Conservation (phyloP, 35 echinoderm and acorn worm genomes). For the Holothuria glaberrima region DNA sequence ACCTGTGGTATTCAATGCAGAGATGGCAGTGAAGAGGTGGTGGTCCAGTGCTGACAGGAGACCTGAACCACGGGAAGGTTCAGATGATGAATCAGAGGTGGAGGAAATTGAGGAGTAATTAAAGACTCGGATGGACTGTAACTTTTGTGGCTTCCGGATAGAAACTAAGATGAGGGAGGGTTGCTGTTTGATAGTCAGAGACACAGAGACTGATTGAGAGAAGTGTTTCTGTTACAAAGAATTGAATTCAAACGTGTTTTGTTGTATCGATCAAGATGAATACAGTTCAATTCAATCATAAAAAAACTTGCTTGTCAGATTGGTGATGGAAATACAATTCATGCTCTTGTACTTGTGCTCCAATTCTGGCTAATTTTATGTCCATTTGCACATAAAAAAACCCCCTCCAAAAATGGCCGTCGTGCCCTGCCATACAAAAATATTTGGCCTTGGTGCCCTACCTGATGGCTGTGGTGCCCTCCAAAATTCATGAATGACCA, state of each 20-base stretch:
- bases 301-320: conserved; percentile 4
- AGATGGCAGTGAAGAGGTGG: conserved; percentile 53
- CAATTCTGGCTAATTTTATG: too few species aligned
- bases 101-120: conserved; percentile 3
- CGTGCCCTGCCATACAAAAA: conserved; percentile 30
- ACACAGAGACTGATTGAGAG: conserved; percentile 1
- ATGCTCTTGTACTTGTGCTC: too few species aligned
- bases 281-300: conserved; percentile 13
- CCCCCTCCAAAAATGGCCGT: not conserved
- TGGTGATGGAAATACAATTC: not conserved
- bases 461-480: conserved; percentile 28
- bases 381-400: not conserved
- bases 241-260: not conserved
- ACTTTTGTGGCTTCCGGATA: too few species aligned
- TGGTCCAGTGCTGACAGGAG: conserved; percentile 35
- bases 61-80: conserved; percentile 23
- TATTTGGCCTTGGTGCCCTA: conserved; percentile 26
- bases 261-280: not conserved
- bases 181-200: not conserved
- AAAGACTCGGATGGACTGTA: not conserved
- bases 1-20: conserved; percentile 37
- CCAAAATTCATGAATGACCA: conserved; percentile 35
- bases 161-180: not conserved
- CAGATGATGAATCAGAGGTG: conserved; percentile 22
- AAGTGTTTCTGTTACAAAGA: not conserved